Percentiles rank a stretch among this genome's conserved stretches.
Evolutionary conservation across 2,797 vertebrate genomes (phyloP).

Genomic region (Eleutherodactylus coqui): DNA sequence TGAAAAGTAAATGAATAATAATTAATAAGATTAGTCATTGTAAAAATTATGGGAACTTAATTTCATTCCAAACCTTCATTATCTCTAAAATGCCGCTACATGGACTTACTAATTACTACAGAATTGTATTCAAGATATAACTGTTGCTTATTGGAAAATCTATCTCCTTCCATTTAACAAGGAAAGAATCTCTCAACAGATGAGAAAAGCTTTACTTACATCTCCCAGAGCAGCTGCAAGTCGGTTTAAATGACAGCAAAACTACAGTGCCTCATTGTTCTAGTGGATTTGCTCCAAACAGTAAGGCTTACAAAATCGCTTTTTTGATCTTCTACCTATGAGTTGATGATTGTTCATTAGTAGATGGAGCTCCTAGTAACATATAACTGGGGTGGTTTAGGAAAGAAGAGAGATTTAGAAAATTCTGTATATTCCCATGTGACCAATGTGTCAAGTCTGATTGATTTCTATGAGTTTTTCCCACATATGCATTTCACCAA

Average conservation of each 20-base stretch:
- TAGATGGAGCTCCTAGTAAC: conserved; percentile 1
- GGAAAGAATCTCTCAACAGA: conserved; percentile 32
- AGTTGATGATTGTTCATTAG: conserved; percentile 44
- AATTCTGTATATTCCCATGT: conserved; percentile 11
- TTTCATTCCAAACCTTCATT: conserved; percentile 4
- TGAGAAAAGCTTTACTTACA: conserved; percentile 45
- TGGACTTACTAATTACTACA: conserved; percentile 24
- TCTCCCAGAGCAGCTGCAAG: conserved; percentile 50
- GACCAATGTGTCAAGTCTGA: conserved; percentile 3
- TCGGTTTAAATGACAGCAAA: conserved; percentile 54
- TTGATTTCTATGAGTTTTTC: not conserved
- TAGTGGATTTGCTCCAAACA: conserved; percentile 45
- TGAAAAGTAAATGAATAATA: not conserved
- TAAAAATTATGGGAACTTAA: not conserved
- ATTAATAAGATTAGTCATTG: not conserved
- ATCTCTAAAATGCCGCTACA: not conserved
- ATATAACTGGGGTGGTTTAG: not conserved
- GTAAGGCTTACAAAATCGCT: conserved; percentile 50
- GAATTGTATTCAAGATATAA: conserved; percentile 7
- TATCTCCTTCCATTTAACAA: conserved; percentile 15
- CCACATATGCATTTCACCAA: not conserved
- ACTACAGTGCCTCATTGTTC: conserved; percentile 57
- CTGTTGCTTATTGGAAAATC: conserved; percentile 17
- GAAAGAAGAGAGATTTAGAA: not conserved
- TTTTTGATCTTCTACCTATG: conserved; percentile 53